Percentiles rank a stretch among this genome's conserved stretches.
Evolutionary conservation across 1,140 invertebrate species (phyloP).

Genomic region (Dendroctonus valens): DNA sequence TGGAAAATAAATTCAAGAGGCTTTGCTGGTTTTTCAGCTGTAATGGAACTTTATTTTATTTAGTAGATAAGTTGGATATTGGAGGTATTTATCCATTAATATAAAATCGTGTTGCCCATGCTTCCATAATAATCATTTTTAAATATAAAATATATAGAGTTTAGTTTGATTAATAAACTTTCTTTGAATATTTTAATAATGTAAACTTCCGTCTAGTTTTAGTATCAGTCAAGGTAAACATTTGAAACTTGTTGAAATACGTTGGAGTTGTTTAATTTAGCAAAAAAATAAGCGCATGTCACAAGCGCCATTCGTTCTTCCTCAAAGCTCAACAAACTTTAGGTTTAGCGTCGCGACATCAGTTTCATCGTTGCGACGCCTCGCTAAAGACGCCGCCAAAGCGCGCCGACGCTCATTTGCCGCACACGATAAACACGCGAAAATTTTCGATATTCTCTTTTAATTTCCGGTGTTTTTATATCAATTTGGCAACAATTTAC

Average conservation of each 20-base stretch:
- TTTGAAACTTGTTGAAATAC: too few relatives aligned
- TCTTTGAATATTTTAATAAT: too few relatives aligned
- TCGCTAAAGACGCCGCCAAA: constrained; percentile 7
- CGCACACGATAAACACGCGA: not conserved
- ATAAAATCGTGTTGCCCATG: too few relatives aligned
- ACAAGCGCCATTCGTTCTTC: constrained; percentile 1
- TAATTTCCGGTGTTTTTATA: too few relatives aligned
- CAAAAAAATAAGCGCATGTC: constrained; percentile 30
- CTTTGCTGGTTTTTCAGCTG: not conserved
- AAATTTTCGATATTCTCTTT: not conserved
- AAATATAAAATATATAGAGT: too few relatives aligned
- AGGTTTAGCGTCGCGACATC: constrained; percentile 22
- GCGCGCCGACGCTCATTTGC: constrained; percentile 1
- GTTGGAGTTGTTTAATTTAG: not conserved
- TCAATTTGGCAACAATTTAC: too few relatives aligned
- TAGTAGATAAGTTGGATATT: too few relatives aligned
- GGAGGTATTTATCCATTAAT: too few relatives aligned
- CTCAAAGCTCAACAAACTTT: constrained; percentile 29
- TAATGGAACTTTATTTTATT: not conserved
- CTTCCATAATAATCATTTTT: too few relatives aligned
- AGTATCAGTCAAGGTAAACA: not conserved
- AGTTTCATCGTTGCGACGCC: constrained; percentile 19
- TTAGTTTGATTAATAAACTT: too few relatives aligned
- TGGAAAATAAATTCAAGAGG: constrained; percentile 12
- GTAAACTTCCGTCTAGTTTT: not conserved